These are phyloP conservation scores for Neostethus bicornis DNA, from an alignment of 2,797 vertebrate genomes.

Conservation along the genomic window DNA sequence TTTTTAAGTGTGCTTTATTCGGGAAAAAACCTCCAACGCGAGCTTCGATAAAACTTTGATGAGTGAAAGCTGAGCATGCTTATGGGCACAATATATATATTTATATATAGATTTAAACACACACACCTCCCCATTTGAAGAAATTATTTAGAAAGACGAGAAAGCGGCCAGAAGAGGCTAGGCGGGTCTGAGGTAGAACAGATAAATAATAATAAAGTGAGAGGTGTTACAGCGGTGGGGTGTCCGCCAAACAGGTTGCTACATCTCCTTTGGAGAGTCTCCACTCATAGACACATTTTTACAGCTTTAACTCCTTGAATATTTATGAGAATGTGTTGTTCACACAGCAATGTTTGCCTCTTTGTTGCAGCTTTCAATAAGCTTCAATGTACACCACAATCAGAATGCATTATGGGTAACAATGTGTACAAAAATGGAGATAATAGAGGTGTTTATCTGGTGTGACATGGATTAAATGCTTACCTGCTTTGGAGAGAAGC, in stretches of 20 bases:
- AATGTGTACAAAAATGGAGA: slow-evolving; percentile 19
- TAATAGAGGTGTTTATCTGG: slow-evolving; percentile 40
- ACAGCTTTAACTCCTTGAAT: slow-evolving; percentile 66
- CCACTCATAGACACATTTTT: slow-evolving; percentile 54
- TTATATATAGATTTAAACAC: too few species aligned
- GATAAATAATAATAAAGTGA: slow-evolving; percentile 76
- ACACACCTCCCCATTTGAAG: slow-evolving; percentile 84
- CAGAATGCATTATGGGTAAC: slow-evolving; percentile 19
- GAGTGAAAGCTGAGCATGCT: slow-evolving; percentile 89
- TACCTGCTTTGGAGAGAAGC: slow-evolving; percentile 65
- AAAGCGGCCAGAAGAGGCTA: slow-evolving; percentile 74
- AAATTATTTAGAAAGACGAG: slow-evolving; percentile 94
- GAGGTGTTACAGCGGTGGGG: slow-evolving; percentile 47
- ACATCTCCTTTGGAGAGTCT: slow-evolving; percentile 51
- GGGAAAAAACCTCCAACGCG: slow-evolving; percentile 93
- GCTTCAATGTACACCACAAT: slow-evolving; percentile 7
- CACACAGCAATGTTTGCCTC: slow-evolving; percentile 57
- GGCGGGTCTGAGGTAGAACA: slow-evolving; percentile 59
- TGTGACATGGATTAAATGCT: slow-evolving; percentile 37
- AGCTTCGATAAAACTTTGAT: slow-evolving; percentile 99
- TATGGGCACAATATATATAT: too few species aligned
- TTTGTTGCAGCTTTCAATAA: slow-evolving; percentile 41
- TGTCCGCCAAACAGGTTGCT: slow-evolving; percentile 64
- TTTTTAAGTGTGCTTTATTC: slow-evolving; percentile 99
- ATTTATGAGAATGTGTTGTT: slow-evolving; percentile 72